A percentile compares a stretch with the other conserved stretches of the same genome.
phyloP scores from a whole-genome alignment of 2,113 vertebrate genomes.

The Ceyx cyanopectus region DNA sequence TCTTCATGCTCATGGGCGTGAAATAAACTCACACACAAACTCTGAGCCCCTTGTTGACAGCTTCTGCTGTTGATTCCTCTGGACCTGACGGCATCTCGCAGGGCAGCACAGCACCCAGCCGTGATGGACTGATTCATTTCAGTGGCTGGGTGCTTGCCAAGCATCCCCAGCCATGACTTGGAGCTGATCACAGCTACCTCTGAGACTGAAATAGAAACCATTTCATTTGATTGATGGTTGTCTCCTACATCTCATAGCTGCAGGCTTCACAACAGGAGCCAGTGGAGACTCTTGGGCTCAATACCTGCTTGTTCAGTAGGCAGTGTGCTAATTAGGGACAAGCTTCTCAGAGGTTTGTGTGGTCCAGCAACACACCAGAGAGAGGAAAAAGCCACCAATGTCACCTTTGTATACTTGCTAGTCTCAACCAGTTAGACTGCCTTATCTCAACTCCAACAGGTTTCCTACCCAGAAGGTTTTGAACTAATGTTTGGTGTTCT shows the following conservation, averaged over 20 bases:
- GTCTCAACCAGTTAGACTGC: not conserved
- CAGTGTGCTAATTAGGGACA: not conserved
- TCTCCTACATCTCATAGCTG: not conserved
- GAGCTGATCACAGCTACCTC: not conserved
- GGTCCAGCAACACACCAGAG: not conserved
- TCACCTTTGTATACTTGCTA: not conserved
- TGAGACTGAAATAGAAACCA: not conserved
- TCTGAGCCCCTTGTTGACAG: not conserved
- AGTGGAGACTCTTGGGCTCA: not conserved
- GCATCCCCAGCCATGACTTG: not conserved
- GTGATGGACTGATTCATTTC: not conserved
- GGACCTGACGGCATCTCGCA: accelerated
- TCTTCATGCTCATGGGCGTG: accelerated
- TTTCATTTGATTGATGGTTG: not conserved
- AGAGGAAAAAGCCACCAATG: not conserved
- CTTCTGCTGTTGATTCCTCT: not conserved
- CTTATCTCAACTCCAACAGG: not conserved
- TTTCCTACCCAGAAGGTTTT: not conserved
- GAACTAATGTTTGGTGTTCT: not conserved
- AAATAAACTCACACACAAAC: not conserved
- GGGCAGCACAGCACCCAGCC: accelerated
- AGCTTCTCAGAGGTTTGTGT: not conserved
- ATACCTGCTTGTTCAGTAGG: not conserved
- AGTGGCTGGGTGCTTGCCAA: not conserved
- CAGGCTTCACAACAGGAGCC: not conserved